Evolutionary conservation across 2,888 invertebrate species (phyloP), one percentile per base, ranked within the genome.

Genomic region (Agonopterix arenella): DNA sequence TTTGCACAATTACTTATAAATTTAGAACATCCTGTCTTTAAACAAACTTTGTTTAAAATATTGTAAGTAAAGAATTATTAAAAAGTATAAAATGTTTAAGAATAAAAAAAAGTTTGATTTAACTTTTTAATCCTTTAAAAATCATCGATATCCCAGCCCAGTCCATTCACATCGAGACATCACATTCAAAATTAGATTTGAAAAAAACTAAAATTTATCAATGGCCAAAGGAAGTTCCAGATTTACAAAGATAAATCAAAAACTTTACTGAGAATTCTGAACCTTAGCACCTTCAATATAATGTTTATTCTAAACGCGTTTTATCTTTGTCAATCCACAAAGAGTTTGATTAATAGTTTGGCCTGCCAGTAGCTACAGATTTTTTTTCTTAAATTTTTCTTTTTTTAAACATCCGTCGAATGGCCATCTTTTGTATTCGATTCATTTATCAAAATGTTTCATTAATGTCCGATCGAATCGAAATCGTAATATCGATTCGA

Each of bases 281-380:
- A 28, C 4, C 28, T 28, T 28, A 28, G 28, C 28, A 28, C 28
- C 28, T 28, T 28, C 5, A 28, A 28, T 28, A 5, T 28, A 28
- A 18, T 0, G 28, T 28, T 28, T 28, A 7, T 28, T 28, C 28
- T 28, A 28, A 28, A 28, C 10, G n/a, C 9, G 10, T n/a, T 1
- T 43, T 45, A 53, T 51, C 13, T 52, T 61, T 60, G 60, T 68
- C 64, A 56, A 69, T 70, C 53, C 57, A 51, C 62, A 73, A 76
- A 74, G 68, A 71, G 66, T 70, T 74, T 84, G 85, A 85, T 85
- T 85, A 82, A 85, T 85, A 73, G 82, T 69, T 63, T 59, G 53
- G 61, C 55, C 68, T 66, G 74, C 73, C 84, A 73, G 85, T 85
- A 85, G 85, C 84, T 51, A 59, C 59, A 18, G 7, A 7, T 7